Base-by-base conservation (phyloP, 2,888 invertebrate genomes). In the Cosmia trapezina region DNA sequence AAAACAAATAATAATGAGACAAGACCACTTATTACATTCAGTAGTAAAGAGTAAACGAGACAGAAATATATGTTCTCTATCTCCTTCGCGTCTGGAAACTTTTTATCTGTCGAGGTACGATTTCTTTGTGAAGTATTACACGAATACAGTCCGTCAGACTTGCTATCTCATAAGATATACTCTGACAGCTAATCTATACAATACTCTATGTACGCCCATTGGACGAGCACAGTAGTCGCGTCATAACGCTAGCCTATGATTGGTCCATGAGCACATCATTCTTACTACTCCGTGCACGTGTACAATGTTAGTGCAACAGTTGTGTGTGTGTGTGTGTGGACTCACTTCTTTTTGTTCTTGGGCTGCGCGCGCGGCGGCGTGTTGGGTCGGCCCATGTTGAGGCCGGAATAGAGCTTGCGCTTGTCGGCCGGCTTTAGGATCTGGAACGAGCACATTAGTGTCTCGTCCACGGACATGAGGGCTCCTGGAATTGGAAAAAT, bases 401-500 rank as follows among this genome's bases (percentile, higher is more conserved):
- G 97, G 88, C 98, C 98, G 86, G 97, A 97, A 91, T 98, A 98
- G 95, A 99, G 99, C 96, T 99, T 99, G 97, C 99, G 98, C 96
- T 99, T 99, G 97, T 99, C 99, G 78, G 99, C 99, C 92, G 99
- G 99, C 97, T 98, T 98, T 92, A 98, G 96, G 92, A 98, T 98
- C 96, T 98, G 98, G 97, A 99, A 99, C 96, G 99, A 99, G 97
- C 99, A 99, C 99, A 99, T 99, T 87, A 99, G 97, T 84, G 99
- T 99, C 96, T 99, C 99, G 96, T 99, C 99, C 81, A 99, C 99
- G 49, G 99, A 99, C 99, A 99, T 99, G 98, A 99, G 98, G 85
- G 98, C 98, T 90, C 98, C 97, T 97, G 94, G 14, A 89, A 87
- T 72, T 63, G 12, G 22, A 72, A 45, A 59, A 57, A 0, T 0